Evolutionary conservation across 1,140 invertebrate genomes (phyloP).

Genomic region (Aphelenchoides avenae): DNA sequence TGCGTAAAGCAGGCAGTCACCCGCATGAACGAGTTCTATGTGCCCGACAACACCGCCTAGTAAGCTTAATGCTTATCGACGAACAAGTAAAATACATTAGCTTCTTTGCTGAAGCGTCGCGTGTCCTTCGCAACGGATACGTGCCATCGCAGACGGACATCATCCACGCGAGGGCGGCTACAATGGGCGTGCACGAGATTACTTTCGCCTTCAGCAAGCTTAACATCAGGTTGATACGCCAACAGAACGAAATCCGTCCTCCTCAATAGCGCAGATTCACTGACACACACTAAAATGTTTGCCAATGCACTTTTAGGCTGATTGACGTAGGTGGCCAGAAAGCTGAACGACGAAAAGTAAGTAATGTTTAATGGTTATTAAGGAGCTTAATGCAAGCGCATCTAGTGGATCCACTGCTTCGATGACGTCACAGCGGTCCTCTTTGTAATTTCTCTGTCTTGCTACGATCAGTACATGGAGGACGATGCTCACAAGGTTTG

Average conservation of each 20-base stretch:
- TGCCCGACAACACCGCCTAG: constrained; percentile 42
- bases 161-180: constrained; percentile 41
- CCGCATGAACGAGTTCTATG: constrained; percentile 28
- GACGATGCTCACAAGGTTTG: constrained; percentile 40
- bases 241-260: too few relatives aligned
- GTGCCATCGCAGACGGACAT: constrained; percentile 29
- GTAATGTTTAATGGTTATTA: constrained; percentile 46
- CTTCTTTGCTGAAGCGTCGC: constrained; percentile 34
- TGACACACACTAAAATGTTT: too few relatives aligned
- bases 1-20: too few relatives aligned
- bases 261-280: too few relatives aligned
- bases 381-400: too few relatives aligned
- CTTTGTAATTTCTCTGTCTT: constrained; percentile 34
- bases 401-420: too few relatives aligned
- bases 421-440: constrained; percentile 43
- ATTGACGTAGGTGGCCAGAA: constrained; percentile 46
- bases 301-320: constrained; percentile 33
- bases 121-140: constrained; percentile 32
- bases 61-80: constrained; percentile 27
- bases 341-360: constrained; percentile 46
- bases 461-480: constrained; percentile 42
- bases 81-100: not conserved
- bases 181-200: constrained; percentile 46
- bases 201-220: too few relatives aligned
- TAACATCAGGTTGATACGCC: too few relatives aligned